Evolutionary conservation across 2,113 vertebrate species (phyloP).

Genomic region (Strix aluco): DNA sequence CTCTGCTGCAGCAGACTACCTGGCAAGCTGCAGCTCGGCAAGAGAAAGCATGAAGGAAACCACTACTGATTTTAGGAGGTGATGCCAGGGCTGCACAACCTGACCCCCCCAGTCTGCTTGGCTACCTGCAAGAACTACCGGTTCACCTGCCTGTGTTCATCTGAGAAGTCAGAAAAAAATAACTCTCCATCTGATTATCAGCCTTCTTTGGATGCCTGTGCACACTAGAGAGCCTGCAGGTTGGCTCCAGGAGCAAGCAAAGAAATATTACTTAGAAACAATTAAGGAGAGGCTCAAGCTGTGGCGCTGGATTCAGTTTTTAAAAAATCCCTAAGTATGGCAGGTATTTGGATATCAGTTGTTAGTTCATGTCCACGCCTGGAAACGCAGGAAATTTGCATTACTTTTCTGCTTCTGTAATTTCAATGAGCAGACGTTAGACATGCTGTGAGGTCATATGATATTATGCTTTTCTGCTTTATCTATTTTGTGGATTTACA

Average conservation of each 20-base stretch:
- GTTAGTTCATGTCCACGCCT: background rate
- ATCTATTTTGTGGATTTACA: background rate
- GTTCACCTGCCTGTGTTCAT: background rate
- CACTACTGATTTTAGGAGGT: background rate
- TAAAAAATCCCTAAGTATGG: background rate
- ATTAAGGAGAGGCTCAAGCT: background rate
- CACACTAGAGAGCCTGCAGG: background rate
- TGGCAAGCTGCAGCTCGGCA: background rate
- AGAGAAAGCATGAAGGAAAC: background rate
- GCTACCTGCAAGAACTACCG: background rate
- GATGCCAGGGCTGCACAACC: background rate
- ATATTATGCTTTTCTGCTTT: background rate
- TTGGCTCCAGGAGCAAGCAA: background rate
- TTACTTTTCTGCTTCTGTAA: background rate
- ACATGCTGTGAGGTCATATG: fast-evolving
- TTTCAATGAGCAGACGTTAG: background rate
- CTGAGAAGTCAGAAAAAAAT: background rate
- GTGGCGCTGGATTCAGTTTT: background rate
- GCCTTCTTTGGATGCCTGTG: background rate
- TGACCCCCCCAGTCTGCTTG: fast-evolving
- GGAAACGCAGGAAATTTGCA: background rate
- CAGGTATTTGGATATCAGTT: background rate
- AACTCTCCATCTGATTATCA: background rate
- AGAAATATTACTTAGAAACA: background rate
- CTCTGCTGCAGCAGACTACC: background rate